Conservation (phyloP, 2,888 invertebrate species). For the Rhagonycha lutea region DNA sequence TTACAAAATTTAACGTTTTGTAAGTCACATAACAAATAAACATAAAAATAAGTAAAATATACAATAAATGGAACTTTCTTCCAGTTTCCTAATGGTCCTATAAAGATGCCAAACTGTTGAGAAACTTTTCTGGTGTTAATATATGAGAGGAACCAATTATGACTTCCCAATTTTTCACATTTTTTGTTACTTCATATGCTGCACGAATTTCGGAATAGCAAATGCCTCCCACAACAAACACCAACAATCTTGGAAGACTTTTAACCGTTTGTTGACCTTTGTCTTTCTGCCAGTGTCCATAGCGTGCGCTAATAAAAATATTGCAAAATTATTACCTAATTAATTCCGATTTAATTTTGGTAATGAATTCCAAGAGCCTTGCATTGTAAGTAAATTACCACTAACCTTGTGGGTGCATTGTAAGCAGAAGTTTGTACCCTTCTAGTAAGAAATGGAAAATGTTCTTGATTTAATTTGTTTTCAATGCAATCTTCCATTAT, state of each 20-base stretch:
- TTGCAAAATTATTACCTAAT: conserved; percentile 7
- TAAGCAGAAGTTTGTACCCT: conserved; percentile 85
- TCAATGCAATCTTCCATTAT: conserved; percentile 98
- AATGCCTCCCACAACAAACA: conserved; percentile 95
- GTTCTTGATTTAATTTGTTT: conserved; percentile 93
- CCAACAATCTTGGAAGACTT: conserved; percentile 93
- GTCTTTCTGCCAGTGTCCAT: conserved; percentile 99
- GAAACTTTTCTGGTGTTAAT: conserved; percentile 93
- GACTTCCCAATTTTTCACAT: conserved; percentile 98
- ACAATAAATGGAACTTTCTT: conserved; percentile 51
- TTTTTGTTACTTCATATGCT: conserved; percentile 96
- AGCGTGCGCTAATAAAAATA: conserved; percentile 78
- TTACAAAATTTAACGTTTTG: neutral
- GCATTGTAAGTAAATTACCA: neutral
- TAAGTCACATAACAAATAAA: neutral
- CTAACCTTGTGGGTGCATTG: conserved; percentile 87
- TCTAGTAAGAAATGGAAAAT: conserved; percentile 94
- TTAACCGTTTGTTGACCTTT: conserved; percentile 91
- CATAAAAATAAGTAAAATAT: neutral
- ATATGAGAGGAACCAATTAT: conserved; percentile 97
- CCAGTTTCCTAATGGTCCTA: conserved; percentile 64
- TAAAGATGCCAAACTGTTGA: conserved; percentile 83
- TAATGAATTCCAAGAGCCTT: neutral
- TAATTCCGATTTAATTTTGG: neutral
- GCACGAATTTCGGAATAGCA: conserved; percentile 96